These are phyloP conservation scores for Drosophila pseudotalamancana DNA, from an alignment of 2,888 invertebrate genomes.

Conservation along the genomic window DNA sequence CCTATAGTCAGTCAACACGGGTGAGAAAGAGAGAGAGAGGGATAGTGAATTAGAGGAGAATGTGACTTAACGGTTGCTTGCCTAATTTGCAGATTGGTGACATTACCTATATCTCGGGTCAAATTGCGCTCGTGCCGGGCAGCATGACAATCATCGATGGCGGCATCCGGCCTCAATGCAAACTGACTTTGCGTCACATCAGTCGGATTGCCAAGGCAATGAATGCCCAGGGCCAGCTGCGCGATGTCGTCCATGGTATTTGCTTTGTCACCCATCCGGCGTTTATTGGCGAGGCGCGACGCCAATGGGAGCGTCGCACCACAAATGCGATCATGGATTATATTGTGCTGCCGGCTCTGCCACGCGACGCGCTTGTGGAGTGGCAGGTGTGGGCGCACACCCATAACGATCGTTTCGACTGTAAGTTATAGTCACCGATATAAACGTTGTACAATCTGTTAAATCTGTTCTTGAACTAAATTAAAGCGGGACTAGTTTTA, in stretches of 20 bases:
- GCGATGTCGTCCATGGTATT: constrained; percentile 94
- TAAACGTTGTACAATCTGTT: too few species aligned
- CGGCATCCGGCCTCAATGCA: constrained; percentile 92
- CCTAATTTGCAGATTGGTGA: constrained; percentile 89
- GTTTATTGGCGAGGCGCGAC: constrained; percentile 90
- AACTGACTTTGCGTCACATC: constrained; percentile 93
- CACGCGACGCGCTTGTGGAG: constrained; percentile 92
- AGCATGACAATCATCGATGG: constrained; percentile 90
- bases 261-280: constrained; percentile 92
- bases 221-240: constrained; percentile 89
- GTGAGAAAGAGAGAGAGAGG: constrained; percentile 83
- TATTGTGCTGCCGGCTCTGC: constrained; percentile 92
- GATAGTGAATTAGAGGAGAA: neutral
- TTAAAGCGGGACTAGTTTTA: too few species aligned
- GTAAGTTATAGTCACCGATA: too few species aligned
- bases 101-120: constrained; percentile 94
- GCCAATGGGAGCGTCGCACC: constrained; percentile 92
- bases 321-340: constrained; percentile 95
- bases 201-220: constrained; percentile 92
- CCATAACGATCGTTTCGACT: constrained; percentile 94
- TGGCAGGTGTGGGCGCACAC: constrained; percentile 97
- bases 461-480: too few species aligned
- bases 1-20: constrained; percentile 96
- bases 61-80: neutral
- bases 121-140: constrained; percentile 95